Evolutionary conservation across 1,140 invertebrate species (phyloP).

Genomic region (Lineus longissimus): DNA sequence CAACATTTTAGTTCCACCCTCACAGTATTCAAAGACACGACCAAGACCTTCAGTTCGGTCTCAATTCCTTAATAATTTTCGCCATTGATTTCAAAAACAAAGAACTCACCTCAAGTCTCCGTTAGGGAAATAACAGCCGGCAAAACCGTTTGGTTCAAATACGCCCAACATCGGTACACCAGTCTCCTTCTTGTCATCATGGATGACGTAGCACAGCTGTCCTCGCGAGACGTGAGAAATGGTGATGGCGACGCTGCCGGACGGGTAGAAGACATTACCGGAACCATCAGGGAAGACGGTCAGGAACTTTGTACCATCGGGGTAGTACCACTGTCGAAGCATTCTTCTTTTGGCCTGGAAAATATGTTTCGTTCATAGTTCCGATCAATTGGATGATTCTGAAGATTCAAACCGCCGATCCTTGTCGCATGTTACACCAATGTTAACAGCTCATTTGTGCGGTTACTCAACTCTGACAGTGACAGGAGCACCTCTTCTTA

Average conservation of each 20-base stretch:
- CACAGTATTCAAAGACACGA: too few species aligned
- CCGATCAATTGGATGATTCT: too few species aligned
- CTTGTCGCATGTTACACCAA: not conserved
- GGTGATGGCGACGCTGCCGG: slow-evolving; percentile 42
- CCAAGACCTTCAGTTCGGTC: too few species aligned
- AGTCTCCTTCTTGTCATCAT: slow-evolving; percentile 28
- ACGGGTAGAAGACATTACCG: slow-evolving; percentile 51
- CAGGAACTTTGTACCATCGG: slow-evolving; percentile 43
- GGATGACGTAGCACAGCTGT: slow-evolving; percentile 41
- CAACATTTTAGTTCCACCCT: too few species aligned
- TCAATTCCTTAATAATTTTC: too few species aligned
- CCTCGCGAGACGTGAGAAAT: slow-evolving; percentile 36
- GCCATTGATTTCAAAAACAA: not conserved
- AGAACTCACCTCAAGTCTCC: slow-evolving; percentile 38
- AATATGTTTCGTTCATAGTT: slow-evolving; percentile 4
- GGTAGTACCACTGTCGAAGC: slow-evolving; percentile 45
- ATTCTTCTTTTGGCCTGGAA: slow-evolving; percentile 33
- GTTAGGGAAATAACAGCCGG: slow-evolving; percentile 39
- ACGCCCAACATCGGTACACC: slow-evolving; percentile 25
- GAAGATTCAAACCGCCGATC: not conserved
- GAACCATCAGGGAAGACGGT: slow-evolving; percentile 53
- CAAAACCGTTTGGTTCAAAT: slow-evolving; percentile 47
- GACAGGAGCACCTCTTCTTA: too few species aligned
- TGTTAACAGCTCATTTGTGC: too few species aligned
- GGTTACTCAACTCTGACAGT: too few species aligned